Evolutionary conservation across 2,113 vertebrate genomes (phyloP).

Genomic region (Rhombomys opimus): DNA sequence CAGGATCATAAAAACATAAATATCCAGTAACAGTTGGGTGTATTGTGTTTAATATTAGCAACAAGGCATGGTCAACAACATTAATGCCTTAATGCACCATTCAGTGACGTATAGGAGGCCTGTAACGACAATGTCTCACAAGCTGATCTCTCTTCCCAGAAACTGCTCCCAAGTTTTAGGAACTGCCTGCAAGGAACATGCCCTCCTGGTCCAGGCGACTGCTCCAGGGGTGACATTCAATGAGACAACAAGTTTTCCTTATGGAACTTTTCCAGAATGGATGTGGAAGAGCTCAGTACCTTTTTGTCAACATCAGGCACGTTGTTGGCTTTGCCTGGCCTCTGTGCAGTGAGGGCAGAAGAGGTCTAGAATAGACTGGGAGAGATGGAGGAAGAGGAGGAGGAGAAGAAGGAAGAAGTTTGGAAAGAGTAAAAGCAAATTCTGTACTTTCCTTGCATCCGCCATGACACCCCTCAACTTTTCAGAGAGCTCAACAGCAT

Average conservation of each 20-base stretch:
- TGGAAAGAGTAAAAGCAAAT: neutral
- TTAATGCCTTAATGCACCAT: neutral
- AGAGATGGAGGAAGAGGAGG: accelerated
- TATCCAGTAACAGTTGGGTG: neutral
- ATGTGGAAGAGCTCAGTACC: neutral
- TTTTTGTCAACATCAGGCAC: neutral
- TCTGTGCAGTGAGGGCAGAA: neutral
- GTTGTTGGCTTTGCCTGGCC: neutral
- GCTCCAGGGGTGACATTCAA: neutral
- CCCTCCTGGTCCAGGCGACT: neutral
- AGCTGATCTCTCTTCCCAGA: neutral
- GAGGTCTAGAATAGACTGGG: neutral
- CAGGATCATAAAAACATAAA: slow-evolving; percentile 2
- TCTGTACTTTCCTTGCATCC: neutral
- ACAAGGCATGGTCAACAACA: neutral
- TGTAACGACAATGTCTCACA: too few species aligned
- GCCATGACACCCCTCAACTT: neutral
- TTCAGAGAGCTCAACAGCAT: neutral
- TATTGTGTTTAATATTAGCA: slow-evolving; percentile 15
- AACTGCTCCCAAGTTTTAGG: neutral
- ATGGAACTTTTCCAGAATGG: neutral
- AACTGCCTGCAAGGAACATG: neutral
- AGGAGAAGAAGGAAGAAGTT: neutral
- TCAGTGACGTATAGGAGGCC: neutral
- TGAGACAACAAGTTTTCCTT: neutral